A percentile compares a stretch with the other conserved stretches of the same genome.
Evolutionary conservation across 2,888 invertebrate species (phyloP).

Genomic region (Ectemnius continuus): DNA sequence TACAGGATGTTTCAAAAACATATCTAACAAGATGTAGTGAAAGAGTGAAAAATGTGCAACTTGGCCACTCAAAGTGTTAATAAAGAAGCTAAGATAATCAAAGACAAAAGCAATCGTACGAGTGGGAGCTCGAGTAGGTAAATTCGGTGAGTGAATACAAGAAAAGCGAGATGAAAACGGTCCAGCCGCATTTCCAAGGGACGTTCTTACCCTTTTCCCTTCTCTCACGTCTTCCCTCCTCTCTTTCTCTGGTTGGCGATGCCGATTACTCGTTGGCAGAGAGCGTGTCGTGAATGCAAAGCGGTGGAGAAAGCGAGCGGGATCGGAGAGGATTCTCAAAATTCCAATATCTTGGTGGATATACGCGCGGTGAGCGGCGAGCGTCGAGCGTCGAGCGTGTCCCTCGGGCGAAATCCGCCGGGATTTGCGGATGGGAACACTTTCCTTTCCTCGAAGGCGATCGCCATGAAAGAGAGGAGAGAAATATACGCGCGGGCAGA

Average conservation of each 20-base stretch:
- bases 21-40: no score
- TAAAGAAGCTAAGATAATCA: neutral
- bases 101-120: neutral
- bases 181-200: constrained; percentile 33
- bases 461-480: constrained; percentile 45
- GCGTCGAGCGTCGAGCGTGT: constrained; percentile 44
- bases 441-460: constrained; percentile 63
- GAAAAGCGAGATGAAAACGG: constrained; percentile 8
- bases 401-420: constrained; percentile 41
- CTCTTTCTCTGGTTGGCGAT: no score
- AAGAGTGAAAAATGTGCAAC: no score
- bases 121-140: neutral
- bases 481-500: constrained; percentile 14
- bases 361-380: constrained; percentile 10
- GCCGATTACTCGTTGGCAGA: no score
- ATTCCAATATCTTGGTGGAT: constrained; percentile 65
- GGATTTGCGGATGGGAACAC: constrained; percentile 47
- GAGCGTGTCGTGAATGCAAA: constrained; percentile 33
- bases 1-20: no score
- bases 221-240: neutral
- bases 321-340: constrained; percentile 59
- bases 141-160: constrained; percentile 22
- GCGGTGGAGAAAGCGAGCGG: constrained; percentile 14
- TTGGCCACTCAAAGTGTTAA: no score
- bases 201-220: no score